phyloP scores from a whole-genome alignment of 1,140 invertebrate species.

The Thalassaphorura encarpata region DNA sequence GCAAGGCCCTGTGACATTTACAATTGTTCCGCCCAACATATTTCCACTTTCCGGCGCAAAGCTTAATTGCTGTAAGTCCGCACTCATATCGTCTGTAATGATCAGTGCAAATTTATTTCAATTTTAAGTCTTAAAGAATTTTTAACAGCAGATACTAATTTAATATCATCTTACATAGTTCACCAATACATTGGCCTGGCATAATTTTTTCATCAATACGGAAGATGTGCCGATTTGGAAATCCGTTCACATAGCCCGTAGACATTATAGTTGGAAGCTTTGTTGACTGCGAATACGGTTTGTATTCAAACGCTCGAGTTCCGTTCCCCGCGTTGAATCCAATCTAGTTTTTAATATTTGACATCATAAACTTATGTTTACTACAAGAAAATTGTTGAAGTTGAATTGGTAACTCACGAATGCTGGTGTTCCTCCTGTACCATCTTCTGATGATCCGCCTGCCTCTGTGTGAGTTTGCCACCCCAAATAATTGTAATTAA shows the following conservation, averaged over 20 bases:
- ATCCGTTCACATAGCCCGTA: slow-evolving; percentile 74
- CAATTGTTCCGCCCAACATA: slow-evolving; percentile 87
- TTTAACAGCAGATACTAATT: not conserved
- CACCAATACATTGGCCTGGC: slow-evolving; percentile 63
- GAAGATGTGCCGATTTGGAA: slow-evolving; percentile 84
- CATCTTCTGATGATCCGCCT: slow-evolving; percentile 72
- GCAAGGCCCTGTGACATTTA: slow-evolving; percentile 91
- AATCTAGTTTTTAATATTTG: slow-evolving; percentile 47
- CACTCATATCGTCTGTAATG: slow-evolving; percentile 23
- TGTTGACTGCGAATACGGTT: slow-evolving; percentile 77
- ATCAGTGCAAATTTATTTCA: not conserved
- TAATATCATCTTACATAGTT: slow-evolving; percentile 35
- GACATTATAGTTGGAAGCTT: slow-evolving; percentile 68
- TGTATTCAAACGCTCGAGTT: slow-evolving; percentile 77
- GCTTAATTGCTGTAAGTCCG: slow-evolving; percentile 55
- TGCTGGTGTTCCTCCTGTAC: slow-evolving; percentile 75
- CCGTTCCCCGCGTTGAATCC: slow-evolving; percentile 94
- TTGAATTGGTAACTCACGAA: slow-evolving; percentile 53
- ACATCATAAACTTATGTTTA: not conserved
- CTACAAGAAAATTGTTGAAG: not conserved
- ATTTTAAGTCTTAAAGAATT: not conserved
- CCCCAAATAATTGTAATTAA: slow-evolving; percentile 79
- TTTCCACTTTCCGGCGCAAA: slow-evolving; percentile 89
- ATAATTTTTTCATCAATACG: slow-evolving; percentile 90
- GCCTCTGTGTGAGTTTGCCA: slow-evolving; percentile 88